phyloP scores from a whole-genome alignment of 2,113 vertebrate species.

The Dasyurus viverrinus region DNA sequence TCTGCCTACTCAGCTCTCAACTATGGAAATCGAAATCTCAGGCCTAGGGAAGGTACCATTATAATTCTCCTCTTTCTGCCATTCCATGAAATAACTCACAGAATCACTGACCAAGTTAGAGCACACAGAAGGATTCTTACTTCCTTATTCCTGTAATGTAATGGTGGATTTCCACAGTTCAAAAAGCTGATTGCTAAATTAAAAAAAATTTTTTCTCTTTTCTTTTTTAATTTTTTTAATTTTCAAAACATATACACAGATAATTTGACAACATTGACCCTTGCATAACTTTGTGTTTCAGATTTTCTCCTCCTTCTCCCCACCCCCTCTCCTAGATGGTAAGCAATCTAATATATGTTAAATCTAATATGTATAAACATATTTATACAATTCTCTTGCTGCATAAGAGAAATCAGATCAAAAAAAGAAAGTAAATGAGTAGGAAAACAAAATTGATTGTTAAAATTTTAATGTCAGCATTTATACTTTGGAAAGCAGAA shows the following conservation, averaged over 20 bases:
- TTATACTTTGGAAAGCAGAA: background rate
- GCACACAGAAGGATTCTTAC: background rate
- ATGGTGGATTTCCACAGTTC: background rate
- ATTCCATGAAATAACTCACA: background rate
- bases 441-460: background rate
- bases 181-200: background rate
- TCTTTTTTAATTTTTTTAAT: too few species aligned
- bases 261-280: too few species aligned
- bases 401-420: too few species aligned
- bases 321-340: too few species aligned
- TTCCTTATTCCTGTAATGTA: background rate
- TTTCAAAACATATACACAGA: too few species aligned
- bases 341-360: too few species aligned
- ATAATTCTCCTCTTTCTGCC: background rate
- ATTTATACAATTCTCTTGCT: too few species aligned
- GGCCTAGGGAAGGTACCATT: background rate
- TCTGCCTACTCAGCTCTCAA: background rate
- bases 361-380: too few species aligned
- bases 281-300: too few species aligned
- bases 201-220: too few species aligned
- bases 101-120: background rate
- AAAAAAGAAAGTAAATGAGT: too few species aligned
- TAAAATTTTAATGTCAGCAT: background rate
- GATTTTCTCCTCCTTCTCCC: too few species aligned
- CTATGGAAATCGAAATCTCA: background rate